Evolutionary conservation across 2,113 vertebrate genomes (phyloP), one percentile per base, ranked within the genome.

Genomic region (Plotosus lineatus): DNA sequence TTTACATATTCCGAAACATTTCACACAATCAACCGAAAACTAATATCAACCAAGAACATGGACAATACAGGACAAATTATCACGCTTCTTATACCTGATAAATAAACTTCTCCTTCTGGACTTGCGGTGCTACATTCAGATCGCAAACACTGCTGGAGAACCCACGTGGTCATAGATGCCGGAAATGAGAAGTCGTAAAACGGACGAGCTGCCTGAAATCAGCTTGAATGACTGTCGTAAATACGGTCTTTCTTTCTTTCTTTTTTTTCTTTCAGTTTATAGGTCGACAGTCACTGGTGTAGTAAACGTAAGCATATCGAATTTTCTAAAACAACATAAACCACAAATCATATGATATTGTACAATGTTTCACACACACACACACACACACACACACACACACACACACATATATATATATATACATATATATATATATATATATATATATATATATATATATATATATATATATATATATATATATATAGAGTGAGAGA

Each of bases 71-170:
- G 36, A 51, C 21, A 76, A 21, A n/a, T n/a, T n/a, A n/a, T n/a
- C n/a, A n/a, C n/a, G n/a, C n/a, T n/a, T 17, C 1, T 21, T 1
- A 46, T 3, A 76, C 53, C 74, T 42, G 10, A 58, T n/a, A 56
- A 75, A 56, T 42, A 40, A 58, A 55, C 12, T 71, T 31, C 2
- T 53, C 21, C 10, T 56, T n/a, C 1, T 23, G 8, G 14, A 36
- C 6, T 51, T 2, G 12, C 46, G 15, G 26, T 8, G 14, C 73
- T 6, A n/a, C n/a, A 0, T 10, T 60, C 53, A 76, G 74, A 31
- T 56, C 28, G 14, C 74, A 76, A n/a, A n/a, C 74, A 38, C 74
- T 76, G 53, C 53, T 31, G n/a, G 12, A 31, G 46, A 44, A 21
- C 74, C 21, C 74, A 76, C 36, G 74, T 26, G 12, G 36, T 36